These are phyloP conservation scores for Odocoileus virginianus DNA, from an alignment of 2,113 vertebrate species.

Conservation along the genomic window DNA sequence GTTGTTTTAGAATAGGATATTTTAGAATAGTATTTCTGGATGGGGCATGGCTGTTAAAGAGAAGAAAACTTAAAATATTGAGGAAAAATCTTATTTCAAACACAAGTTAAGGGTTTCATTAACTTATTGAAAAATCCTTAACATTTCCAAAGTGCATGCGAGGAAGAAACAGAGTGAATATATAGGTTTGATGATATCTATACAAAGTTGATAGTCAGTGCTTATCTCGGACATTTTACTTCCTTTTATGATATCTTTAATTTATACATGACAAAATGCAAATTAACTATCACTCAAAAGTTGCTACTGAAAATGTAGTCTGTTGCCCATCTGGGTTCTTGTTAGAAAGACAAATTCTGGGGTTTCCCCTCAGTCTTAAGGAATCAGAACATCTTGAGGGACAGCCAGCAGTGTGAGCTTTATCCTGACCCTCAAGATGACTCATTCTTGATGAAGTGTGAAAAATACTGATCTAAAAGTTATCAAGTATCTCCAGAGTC, in stretches of 20 bases:
- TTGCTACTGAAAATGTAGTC: background rate
- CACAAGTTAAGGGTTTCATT: background rate
- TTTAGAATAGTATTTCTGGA: constrained; percentile 38
- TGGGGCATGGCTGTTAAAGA: background rate
- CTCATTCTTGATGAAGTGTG: background rate
- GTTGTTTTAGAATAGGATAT: background rate
- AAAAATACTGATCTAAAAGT: background rate
- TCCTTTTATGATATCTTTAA: background rate
- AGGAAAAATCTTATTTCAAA: background rate
- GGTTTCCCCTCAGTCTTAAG: background rate
- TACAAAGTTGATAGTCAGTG: background rate
- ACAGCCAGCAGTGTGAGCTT: background rate
- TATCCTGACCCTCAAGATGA: background rate
- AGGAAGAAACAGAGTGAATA: background rate
- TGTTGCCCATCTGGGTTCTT: background rate
- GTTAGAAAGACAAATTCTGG: background rate
- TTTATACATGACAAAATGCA: background rate
- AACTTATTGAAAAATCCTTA: background rate
- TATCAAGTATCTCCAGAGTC: background rate
- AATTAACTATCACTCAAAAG: background rate
- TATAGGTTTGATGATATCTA: background rate
- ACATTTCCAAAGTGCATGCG: background rate
- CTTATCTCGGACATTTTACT: background rate
- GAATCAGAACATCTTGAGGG: background rate
- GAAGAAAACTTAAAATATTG: background rate